Evolutionary conservation across 2,888 invertebrate species (phyloP).

Genomic region (Microplitis deprimator): DNA sequence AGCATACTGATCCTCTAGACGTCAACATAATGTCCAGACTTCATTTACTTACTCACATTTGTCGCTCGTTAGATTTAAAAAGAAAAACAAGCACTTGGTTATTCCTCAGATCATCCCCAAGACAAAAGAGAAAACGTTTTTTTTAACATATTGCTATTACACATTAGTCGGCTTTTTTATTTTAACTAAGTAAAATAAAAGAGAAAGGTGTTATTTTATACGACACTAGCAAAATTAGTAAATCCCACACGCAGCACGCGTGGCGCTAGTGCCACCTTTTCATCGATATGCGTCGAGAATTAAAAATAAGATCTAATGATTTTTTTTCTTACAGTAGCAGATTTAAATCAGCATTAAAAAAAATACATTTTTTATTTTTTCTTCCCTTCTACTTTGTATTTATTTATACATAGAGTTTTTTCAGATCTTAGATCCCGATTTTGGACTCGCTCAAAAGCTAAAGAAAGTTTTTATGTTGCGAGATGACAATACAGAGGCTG

Average conservation of each 20-base stretch:
- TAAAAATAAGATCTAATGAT: slow-evolving; percentile 12
- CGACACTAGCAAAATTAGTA: slow-evolving; percentile 60
- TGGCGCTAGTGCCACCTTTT: slow-evolving; percentile 37
- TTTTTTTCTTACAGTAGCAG: slow-evolving; percentile 19
- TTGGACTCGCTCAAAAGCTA: too few relatives aligned
- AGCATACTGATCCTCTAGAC: slow-evolving; percentile 41
- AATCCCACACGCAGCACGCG: slow-evolving; percentile 60
- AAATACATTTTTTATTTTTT: not conserved
- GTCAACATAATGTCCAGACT: slow-evolving; percentile 38
- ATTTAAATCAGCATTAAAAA: slow-evolving; percentile 12
- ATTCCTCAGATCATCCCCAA: slow-evolving; percentile 6
- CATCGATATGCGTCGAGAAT: slow-evolving; percentile 30
- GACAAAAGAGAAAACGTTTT: slow-evolving; percentile 10
- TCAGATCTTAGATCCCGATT: too few relatives aligned
- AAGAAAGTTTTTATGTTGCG: slow-evolving; percentile 1
- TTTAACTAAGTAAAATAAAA: not conserved
- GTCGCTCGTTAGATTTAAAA: slow-evolving; percentile 10
- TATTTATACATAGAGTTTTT: too few relatives aligned
- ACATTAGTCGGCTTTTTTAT: not conserved
- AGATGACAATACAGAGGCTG: slow-evolving; percentile 26
- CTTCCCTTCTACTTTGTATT: too few relatives aligned
- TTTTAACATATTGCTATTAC: not conserved
- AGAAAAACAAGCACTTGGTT: slow-evolving; percentile 8
- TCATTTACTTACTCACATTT: not conserved
- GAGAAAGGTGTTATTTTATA: slow-evolving; percentile 18